These are phyloP conservation scores for Panthera uncia DNA, from an alignment of 2,113 vertebrate species.

Conservation along the genomic window DNA sequence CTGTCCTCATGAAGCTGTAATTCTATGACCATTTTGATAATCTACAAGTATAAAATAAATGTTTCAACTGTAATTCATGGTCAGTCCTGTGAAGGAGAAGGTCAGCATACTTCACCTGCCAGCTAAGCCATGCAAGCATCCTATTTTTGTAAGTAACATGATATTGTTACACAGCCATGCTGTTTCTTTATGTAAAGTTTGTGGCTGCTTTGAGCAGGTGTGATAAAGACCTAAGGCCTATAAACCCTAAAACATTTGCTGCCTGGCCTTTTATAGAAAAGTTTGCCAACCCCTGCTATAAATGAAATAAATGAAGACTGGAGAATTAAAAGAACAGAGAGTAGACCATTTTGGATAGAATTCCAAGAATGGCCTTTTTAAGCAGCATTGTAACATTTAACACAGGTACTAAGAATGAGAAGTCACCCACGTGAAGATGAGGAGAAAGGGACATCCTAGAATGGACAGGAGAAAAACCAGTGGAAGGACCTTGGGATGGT, in stretches of 20 bases:
- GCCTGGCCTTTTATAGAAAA: not conserved
- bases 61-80: not conserved
- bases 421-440: not conserved
- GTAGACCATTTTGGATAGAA: not conserved
- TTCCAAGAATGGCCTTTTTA: not conserved
- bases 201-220: not conserved
- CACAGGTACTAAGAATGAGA: not conserved
- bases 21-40: not conserved
- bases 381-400: not conserved
- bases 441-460: accelerated
- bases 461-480: not conserved
- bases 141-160: not conserved
- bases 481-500: accelerated
- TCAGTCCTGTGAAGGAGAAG: not conserved
- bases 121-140: not conserved
- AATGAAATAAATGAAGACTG: not conserved
- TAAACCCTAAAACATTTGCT: not conserved
- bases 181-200: not conserved
- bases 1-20: not conserved
- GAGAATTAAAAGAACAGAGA: not conserved
- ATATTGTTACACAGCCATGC: not conserved
- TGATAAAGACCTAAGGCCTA: not conserved
- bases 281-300: not conserved
- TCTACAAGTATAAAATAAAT: not conserved
- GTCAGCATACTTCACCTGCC: not conserved